Evolutionary conservation across 2,113 vertebrate genomes (phyloP), one percentile per base, ranked within the genome.

Genomic region (Daboia siamensis): DNA sequence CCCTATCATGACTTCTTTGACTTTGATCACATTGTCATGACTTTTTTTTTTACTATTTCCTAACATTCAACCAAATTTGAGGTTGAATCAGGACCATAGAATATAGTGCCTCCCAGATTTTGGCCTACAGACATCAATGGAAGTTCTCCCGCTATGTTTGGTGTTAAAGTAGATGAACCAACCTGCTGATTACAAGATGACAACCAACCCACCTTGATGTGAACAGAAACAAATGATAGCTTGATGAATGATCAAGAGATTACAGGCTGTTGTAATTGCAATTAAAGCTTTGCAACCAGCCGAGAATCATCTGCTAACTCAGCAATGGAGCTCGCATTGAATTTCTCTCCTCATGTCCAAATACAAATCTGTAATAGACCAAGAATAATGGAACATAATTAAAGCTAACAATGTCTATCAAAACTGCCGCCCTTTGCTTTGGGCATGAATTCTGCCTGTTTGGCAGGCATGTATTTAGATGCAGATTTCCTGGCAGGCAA

Each of bases 291-390:
- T 64, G 85, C 92, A 91, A 91, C 86, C 87, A 94, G 90, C 52
- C 80, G 90, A 92, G 92, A 91, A 80, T 59, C 87, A 94, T 80
- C 88, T 96, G 95, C 95, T 91, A 91, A 89, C 93, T 94, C 92
- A 94, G 94, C 94, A 59, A 86, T 56, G 90, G 88, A 92, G 44
- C 91, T 95, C 88, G 48, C 48, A 91, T 94, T 95, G 95, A 94
- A 93, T 95, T 96, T 95, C 94, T 46, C 56, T 92, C 90, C 95
- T 94, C 1, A 0, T 57, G 20, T 0, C 10, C 13, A 57, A 39
- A 84, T 12, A 26, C 51, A 90, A 84, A 52, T 55, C 39, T 12
- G 20, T 26, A 33, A 29, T 15, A 84, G 44, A 56, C 54, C 90
- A 91, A 29, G 33, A 94, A 88, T 69, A 33, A 59, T 54, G 12